Evolutionary conservation across 2,113 vertebrate species (phyloP).

Genomic region (Phoxinus phoxinus): DNA sequence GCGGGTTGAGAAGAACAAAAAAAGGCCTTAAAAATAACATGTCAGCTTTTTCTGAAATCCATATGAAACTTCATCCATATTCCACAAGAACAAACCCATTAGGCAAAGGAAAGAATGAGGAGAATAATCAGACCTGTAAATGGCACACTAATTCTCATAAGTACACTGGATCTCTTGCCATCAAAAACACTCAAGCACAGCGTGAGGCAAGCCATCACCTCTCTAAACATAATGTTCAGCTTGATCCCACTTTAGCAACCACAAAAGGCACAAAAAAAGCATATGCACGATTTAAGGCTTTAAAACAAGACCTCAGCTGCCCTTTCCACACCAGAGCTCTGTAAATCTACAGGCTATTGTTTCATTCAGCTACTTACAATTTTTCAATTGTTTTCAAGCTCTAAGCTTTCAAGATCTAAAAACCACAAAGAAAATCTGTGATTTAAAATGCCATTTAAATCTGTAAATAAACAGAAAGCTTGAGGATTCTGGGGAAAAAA

Average conservation of each 20-base stretch:
- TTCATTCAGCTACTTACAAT: background rate
- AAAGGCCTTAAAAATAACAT: background rate
- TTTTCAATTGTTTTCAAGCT: background rate
- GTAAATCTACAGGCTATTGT: conserved; percentile 10
- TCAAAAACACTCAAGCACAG: conserved; percentile 27
- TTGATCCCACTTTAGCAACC: conserved; percentile 15
- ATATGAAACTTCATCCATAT: background rate
- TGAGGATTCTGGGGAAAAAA: background rate
- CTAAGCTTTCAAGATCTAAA: background rate
- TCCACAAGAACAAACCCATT: conserved; percentile 4
- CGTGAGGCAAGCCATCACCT: background rate
- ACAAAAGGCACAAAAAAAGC: conserved; percentile 12
- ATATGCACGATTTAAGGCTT: background rate
- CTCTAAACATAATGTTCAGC: conserved; percentile 1
- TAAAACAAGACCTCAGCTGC: background rate
- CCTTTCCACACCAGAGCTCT: background rate
- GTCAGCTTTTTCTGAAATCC: conserved; percentile 28
- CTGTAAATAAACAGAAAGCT: background rate
- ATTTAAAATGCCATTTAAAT: conserved; percentile 4
- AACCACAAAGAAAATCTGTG: background rate
- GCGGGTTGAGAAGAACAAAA: background rate
- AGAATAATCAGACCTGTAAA: conserved; percentile 19
- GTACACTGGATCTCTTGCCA: background rate
- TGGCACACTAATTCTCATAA: conserved; percentile 14
- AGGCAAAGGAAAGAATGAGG: background rate